Percentiles rank a stretch among this genome's conserved stretches.
phyloP scores from a whole-genome alignment of 2,888 invertebrate genomes.

The Campoletis raptor region DNA sequence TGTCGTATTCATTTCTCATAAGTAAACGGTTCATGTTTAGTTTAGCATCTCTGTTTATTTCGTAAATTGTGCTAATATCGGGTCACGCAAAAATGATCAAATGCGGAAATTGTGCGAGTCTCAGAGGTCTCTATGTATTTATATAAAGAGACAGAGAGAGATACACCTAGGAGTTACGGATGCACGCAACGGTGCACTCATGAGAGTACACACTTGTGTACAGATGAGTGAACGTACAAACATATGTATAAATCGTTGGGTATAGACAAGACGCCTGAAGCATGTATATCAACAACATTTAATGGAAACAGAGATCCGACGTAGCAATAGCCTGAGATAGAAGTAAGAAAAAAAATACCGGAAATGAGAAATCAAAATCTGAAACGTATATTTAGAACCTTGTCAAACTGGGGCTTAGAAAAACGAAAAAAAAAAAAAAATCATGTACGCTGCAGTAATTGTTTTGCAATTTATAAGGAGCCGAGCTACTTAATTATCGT shows the following conservation, averaged over 20 bases:
- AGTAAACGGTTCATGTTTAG: slow-evolving; percentile 17
- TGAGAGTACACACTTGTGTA: slow-evolving; percentile 31
- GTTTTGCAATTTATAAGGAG: no score
- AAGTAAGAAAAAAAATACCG: slow-evolving; percentile 37
- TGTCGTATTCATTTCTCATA: slow-evolving; percentile 27
- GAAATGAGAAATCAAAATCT: slow-evolving; percentile 63
- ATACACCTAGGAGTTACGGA: slow-evolving; percentile 50
- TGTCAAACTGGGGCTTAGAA: no score
- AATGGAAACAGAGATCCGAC: slow-evolving; percentile 47
- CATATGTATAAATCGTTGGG: slow-evolving; percentile 17
- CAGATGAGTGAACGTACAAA: slow-evolving; percentile 4
- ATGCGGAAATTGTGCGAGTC: slow-evolving; percentile 33
- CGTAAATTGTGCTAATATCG: slow-evolving; percentile 30
- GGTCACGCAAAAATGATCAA: slow-evolving; percentile 35
- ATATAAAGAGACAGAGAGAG: slow-evolving; percentile 31
- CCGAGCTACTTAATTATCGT: no score
- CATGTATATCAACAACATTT: slow-evolving; percentile 40
- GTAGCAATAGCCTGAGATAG: slow-evolving; percentile 61
- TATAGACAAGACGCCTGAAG: slow-evolving; percentile 47
- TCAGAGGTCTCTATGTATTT: slow-evolving; percentile 51
- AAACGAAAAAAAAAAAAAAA: no score
- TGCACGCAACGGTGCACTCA: slow-evolving; percentile 53
- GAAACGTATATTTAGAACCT: slow-evolving; percentile 19
- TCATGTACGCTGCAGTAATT: no score
- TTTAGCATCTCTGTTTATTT: slow-evolving; percentile 33